Percentiles rank a stretch among this genome's conserved stretches.
These are phyloP conservation scores for Hystrix brachyura DNA, from an alignment of 2,113 vertebrate species.

Conservation along the genomic window DNA sequence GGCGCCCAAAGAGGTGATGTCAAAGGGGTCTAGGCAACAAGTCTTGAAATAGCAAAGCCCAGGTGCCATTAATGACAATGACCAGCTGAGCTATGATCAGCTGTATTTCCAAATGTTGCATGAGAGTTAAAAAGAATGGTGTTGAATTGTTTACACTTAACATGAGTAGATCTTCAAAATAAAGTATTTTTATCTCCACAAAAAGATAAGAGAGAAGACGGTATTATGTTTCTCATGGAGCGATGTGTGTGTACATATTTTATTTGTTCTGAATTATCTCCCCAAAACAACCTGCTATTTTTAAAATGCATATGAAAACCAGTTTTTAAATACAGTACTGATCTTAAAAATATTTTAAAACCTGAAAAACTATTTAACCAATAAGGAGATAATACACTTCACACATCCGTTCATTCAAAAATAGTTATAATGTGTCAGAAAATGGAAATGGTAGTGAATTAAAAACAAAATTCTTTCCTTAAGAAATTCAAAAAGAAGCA, in stretches of 20 bases:
- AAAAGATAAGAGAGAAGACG: neutral
- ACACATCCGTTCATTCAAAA: neutral
- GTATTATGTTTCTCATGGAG: neutral
- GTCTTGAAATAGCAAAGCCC: neutral
- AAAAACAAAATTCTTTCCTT: neutral
- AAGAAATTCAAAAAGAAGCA: neutral
- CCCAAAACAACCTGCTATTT: neutral
- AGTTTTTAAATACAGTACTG: neutral
- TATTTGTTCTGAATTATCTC: slow-evolving; percentile 13
- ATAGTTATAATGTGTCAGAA: neutral
- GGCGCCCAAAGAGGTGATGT: neutral
- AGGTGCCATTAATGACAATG: neutral
- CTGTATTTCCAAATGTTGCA: too few species aligned
- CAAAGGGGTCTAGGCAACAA: neutral
- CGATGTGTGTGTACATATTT: neutral
- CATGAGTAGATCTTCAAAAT: neutral
- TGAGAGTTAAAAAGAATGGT: neutral
- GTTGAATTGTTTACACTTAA: neutral
- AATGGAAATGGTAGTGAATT: neutral
- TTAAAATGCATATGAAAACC: neutral
- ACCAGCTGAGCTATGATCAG: neutral
- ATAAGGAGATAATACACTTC: neutral
- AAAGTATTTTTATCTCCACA: neutral
- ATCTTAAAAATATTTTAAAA: slow-evolving; percentile 45
- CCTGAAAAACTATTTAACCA: neutral